Evolutionary conservation across 2,888 invertebrate species (phyloP).

Genomic region (Lasiommata megera): DNA sequence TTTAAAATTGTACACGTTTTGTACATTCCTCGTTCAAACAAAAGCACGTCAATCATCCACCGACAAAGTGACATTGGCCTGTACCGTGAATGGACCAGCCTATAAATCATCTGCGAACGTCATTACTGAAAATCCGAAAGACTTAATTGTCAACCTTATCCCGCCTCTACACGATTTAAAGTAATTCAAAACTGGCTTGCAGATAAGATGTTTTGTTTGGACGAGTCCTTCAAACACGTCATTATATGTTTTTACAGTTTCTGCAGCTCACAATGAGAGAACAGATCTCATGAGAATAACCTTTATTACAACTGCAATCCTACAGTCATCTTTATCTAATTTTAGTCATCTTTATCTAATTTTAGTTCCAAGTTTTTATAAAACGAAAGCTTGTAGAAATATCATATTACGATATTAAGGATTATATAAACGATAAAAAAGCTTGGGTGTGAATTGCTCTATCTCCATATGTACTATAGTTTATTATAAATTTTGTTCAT

Average conservation of each 20-base stretch:
- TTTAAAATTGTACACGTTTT: conserved; percentile 13
- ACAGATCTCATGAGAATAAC: conserved; percentile 40
- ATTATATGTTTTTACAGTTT: conserved; percentile 37
- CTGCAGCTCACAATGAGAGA: conserved; percentile 33
- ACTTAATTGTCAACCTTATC: conserved; percentile 20
- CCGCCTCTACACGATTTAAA: neutral
- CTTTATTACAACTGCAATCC: conserved; percentile 41
- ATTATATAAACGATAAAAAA: too few relatives aligned
- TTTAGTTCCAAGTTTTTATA: too few relatives aligned
- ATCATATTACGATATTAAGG: too few relatives aligned
- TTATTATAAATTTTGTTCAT: too few relatives aligned
- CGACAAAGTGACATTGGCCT: conserved; percentile 44
- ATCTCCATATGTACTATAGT: too few relatives aligned
- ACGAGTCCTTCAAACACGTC: conserved; percentile 30
- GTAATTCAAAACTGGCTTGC: conserved; percentile 9
- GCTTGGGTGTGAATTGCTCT: too few relatives aligned
- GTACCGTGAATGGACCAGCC: conserved; percentile 32
- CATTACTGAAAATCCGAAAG: conserved; percentile 25
- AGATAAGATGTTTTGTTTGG: conserved; percentile 12
- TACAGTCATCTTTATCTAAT: conserved; percentile 37
- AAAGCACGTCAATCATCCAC: conserved; percentile 34
- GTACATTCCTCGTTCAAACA: conserved; percentile 16
- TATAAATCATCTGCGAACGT: conserved; percentile 36
- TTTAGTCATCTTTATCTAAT: too few relatives aligned
- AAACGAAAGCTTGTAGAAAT: too few relatives aligned